A percentile compares a stretch with the other conserved stretches of the same genome.
Conservation (phyloP, 1,140 invertebrate genomes). For the Lordiphosa stackelbergi region DNA sequence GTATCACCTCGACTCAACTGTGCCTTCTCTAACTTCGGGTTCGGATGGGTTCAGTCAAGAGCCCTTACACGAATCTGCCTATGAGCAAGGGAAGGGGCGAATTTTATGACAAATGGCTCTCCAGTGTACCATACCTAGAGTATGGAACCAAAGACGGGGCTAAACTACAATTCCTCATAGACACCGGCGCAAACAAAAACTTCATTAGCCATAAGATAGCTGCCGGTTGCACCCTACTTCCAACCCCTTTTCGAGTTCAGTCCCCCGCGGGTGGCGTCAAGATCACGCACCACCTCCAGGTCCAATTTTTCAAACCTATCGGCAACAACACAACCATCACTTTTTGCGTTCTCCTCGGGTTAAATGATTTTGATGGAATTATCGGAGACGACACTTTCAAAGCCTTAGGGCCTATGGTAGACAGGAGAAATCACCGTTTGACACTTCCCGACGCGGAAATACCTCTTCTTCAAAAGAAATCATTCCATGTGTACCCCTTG, state of each 20-base stretch:
- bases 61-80: too few species aligned
- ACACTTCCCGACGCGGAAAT: not conserved
- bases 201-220: slow-evolving; percentile 12
- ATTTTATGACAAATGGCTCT: slow-evolving; percentile 4
- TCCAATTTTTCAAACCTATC: slow-evolving; percentile 1
- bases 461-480: not conserved
- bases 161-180: slow-evolving; percentile 12
- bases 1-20: too few species aligned
- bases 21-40: too few species aligned
- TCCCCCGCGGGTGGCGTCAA: slow-evolving; percentile 4
- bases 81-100: not conserved
- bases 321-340: slow-evolving; percentile 1
- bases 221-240: not conserved
- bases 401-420: not conserved
- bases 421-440: slow-evolving; percentile 5
- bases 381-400: slow-evolving; percentile 12
- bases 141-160: slow-evolving; percentile 7
- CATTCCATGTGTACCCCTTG: too few species aligned
- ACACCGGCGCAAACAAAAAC: slow-evolving; percentile 22
- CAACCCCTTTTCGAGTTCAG: slow-evolving; percentile 1
- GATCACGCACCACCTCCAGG: not conserved
- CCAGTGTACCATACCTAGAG: slow-evolving; percentile 8
- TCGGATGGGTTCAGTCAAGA: too few species aligned
- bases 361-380: slow-evolving; percentile 14
- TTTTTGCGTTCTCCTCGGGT: slow-evolving; percentile 12